Conservation (phyloP, 2,113 vertebrate species). For the Cinclus mexicanus region DNA sequence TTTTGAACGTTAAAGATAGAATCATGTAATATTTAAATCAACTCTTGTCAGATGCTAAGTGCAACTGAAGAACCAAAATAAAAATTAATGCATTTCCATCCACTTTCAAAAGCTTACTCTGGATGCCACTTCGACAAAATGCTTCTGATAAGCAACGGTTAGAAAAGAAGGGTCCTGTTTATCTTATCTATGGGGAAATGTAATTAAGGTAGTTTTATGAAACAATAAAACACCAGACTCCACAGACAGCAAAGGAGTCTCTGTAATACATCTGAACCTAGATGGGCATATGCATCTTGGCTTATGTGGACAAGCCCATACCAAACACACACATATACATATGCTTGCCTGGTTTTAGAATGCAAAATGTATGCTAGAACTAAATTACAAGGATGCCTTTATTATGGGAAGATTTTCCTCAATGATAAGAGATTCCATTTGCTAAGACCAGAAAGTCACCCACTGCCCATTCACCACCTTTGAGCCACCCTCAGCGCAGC, state of each 20-base stretch:
- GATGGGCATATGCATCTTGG: neutral
- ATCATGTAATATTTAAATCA: slow-evolving; percentile 56
- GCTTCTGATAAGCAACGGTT: slow-evolving; percentile 11
- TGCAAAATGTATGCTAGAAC: neutral
- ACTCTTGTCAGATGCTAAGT: slow-evolving; percentile 28
- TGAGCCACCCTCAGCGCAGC: neutral
- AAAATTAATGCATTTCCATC: neutral
- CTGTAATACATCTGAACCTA: neutral
- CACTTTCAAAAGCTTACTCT: neutral
- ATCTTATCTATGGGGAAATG: slow-evolving; percentile 47
- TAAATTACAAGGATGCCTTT: neutral
- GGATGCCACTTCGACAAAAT: slow-evolving; percentile 21
- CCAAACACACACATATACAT: neutral
- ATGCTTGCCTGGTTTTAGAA: neutral
- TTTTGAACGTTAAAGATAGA: slow-evolving; percentile 51
- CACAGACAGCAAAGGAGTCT: slow-evolving; percentile 1
- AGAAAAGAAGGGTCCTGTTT: slow-evolving; percentile 31
- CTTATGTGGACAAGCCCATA: neutral
- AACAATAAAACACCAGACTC: slow-evolving; percentile 41
- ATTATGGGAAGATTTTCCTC: neutral
- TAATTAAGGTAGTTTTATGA: slow-evolving; percentile 52
- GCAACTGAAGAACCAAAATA: slow-evolving; percentile 25
- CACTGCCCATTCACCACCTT: neutral
- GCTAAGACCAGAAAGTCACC: neutral
- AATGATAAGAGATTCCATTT: neutral